Conservation (phyloP, 2,797 vertebrate species). For the Danionella dracula region DNA sequence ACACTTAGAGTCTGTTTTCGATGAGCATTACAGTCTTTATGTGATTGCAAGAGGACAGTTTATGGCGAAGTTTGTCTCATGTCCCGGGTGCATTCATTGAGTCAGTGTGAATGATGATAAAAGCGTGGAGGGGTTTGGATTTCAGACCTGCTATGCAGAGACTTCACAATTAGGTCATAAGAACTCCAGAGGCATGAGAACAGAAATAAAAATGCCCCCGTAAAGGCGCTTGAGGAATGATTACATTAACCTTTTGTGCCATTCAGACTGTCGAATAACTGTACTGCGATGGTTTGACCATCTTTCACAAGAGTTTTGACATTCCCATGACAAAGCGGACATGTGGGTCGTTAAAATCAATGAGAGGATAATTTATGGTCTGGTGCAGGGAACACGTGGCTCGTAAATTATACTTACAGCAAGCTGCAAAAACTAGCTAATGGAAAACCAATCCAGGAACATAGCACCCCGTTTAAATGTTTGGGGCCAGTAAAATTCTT, state of each 20-base stretch:
- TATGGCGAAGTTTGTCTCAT: neutral
- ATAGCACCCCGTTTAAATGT: neutral
- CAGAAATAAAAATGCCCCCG: constrained; percentile 10
- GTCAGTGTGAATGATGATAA: constrained; percentile 25
- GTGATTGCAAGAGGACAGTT: neutral
- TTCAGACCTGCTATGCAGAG: constrained; percentile 10
- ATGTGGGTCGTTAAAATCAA: neutral
- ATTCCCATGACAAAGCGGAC: neutral
- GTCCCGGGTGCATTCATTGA: constrained; percentile 8
- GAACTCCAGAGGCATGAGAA: constrained; percentile 13
- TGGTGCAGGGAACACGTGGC: neutral
- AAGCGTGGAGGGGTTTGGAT: constrained; percentile 17
- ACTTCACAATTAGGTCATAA: constrained; percentile 29
- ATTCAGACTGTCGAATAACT: neutral
- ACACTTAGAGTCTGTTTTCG: neutral
- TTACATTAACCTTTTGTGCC: constrained; percentile 5
- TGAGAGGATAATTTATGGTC: neutral
- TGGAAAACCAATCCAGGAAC: neutral
- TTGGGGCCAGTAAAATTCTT: neutral
- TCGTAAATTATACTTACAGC: neutral
- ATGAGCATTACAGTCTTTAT: neutral
- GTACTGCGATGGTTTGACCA: neutral
- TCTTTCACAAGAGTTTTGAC: neutral
- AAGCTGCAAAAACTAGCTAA: neutral
- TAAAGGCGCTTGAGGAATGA: constrained; percentile 14